A percentile compares a stretch with the other conserved stretches of the same genome.
Conservation (phyloP, 2,888 invertebrate species). For the Sarcophaga rosellei region DNA sequence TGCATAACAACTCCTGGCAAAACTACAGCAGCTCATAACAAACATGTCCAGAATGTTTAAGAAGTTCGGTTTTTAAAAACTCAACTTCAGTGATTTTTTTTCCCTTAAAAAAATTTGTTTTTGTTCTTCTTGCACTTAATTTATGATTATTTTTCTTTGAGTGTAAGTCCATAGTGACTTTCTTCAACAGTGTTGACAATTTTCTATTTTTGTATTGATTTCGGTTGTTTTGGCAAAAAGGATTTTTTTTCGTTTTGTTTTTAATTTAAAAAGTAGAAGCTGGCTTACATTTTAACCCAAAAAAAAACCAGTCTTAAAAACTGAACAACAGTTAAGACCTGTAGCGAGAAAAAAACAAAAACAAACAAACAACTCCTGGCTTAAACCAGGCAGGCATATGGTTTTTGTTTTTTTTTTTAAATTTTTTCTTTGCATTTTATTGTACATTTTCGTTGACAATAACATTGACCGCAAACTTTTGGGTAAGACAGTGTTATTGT, state of each 20-base stretch:
- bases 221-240: slow-evolving; percentile 12
- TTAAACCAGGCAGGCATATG: slow-evolving; percentile 48
- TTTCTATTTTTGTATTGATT: slow-evolving; percentile 47
- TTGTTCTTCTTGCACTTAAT: slow-evolving; percentile 28
- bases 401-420: slow-evolving; percentile 29
- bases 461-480: slow-evolving; percentile 69
- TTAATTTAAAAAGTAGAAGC: background rate
- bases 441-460: slow-evolving; percentile 62
- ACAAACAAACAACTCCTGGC: slow-evolving; percentile 12
- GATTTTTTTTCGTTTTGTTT: slow-evolving; percentile 9
- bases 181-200: slow-evolving; percentile 35
- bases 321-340: slow-evolving; percentile 64
- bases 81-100: background rate
- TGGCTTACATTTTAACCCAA: slow-evolving; percentile 42
- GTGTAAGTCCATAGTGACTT: slow-evolving; percentile 26
- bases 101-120: background rate
- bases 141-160: slow-evolving; percentile 33
- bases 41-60: slow-evolving; percentile 57
- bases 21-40: slow-evolving; percentile 28
- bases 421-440: background rate
- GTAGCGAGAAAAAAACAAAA: slow-evolving; percentile 36
- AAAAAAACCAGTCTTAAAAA: slow-evolving; percentile 58
- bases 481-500: slow-evolving; percentile 51
- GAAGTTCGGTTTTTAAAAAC: slow-evolving; percentile 40
- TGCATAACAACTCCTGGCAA: slow-evolving; percentile 65